A percentile compares a stretch with the other conserved stretches of the same genome.
These are phyloP conservation scores for Myanophis thanlyinensis DNA, from an alignment of 2,113 vertebrate genomes.

Conservation along the genomic window DNA sequence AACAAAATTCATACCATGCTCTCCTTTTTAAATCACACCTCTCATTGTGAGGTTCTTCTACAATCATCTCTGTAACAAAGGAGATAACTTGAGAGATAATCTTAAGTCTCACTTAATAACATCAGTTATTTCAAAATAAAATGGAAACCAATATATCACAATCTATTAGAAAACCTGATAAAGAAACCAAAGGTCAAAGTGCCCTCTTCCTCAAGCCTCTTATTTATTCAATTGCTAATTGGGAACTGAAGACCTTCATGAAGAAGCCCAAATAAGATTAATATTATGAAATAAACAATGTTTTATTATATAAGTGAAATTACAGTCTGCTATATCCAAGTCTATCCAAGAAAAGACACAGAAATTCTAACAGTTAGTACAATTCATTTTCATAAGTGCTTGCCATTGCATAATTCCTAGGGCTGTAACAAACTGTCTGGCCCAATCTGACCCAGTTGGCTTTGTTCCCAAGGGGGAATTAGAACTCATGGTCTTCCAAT, in stretches of 20 bases:
- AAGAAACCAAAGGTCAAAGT: neutral
- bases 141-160: neutral
- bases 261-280: neutral
- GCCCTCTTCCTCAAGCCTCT: neutral
- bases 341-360: neutral
- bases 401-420: neutral
- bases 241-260: neutral
- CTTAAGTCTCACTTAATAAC: neutral
- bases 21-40: too few species aligned
- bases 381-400: too few species aligned
- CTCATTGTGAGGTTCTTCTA: neutral
- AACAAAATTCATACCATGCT: neutral
- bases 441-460: neutral
- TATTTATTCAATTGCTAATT: neutral
- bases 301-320: neutral
- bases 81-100: neutral
- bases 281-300: neutral
- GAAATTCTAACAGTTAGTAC: neutral
- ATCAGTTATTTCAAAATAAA: neutral
- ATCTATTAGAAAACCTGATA: neutral
- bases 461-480: neutral
- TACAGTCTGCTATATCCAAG: neutral
- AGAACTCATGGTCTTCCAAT: neutral
- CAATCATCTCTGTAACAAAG: neutral
- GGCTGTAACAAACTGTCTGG: neutral